Conservation (phyloP, 1,140 invertebrate species). For the Contarinia nasturtii region DNA sequence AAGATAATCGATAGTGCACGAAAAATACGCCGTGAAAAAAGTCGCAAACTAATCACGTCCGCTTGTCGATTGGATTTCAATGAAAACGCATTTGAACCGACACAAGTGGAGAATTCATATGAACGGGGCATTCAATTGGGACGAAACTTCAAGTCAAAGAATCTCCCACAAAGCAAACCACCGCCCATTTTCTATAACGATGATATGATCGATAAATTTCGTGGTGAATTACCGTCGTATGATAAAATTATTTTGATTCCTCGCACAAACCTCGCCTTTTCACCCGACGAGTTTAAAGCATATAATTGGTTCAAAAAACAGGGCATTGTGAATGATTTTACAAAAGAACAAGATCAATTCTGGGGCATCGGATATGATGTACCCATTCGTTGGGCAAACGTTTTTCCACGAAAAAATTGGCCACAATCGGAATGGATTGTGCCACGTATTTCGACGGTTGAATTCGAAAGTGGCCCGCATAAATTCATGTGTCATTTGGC, state of each 20-base stretch:
- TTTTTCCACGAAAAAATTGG: constrained; percentile 13
- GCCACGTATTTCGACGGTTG: background rate
- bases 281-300: constrained; percentile 13
- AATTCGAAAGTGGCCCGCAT: background rate
- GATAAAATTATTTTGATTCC: constrained; percentile 17
- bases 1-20: too few species aligned
- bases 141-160: constrained; percentile 11
- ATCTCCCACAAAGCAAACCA: constrained; percentile 8
- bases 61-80: constrained; percentile 9
- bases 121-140: constrained; percentile 11
- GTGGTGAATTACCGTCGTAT: constrained; percentile 12
- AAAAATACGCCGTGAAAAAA: too few species aligned
- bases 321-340: constrained; percentile 9
- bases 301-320: constrained; percentile 9
- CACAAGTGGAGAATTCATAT: constrained; percentile 15
- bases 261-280: constrained; percentile 14
- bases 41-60: too few species aligned
- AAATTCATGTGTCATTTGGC: background rate
- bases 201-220: background rate
- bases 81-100: constrained; percentile 3
- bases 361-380: constrained; percentile 8
- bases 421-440: background rate
- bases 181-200: constrained; percentile 16
- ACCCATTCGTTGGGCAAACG: constrained; percentile 15
- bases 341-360: constrained; percentile 8